These are phyloP conservation scores for Colius striatus DNA, from an alignment of 2,113 vertebrate genomes.

Conservation along the genomic window DNA sequence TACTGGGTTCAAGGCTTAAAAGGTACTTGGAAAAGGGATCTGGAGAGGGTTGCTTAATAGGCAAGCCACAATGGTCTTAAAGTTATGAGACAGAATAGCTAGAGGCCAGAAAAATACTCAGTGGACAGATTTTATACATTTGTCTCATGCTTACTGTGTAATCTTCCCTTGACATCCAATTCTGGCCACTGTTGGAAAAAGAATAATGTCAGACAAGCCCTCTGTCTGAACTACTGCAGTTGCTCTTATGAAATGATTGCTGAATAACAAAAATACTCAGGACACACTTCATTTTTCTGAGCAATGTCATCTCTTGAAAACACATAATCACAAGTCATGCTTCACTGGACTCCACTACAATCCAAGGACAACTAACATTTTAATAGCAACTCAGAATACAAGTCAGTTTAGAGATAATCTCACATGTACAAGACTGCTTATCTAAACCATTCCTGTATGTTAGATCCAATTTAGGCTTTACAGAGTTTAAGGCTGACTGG, in stretches of 20 bases:
- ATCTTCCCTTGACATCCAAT: neutral
- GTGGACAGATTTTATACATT: neutral
- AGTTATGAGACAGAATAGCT: neutral
- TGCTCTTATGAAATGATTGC: neutral
- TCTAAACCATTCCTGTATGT: constrained; percentile 4
- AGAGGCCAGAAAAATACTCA: neutral
- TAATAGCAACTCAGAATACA: constrained; percentile 21
- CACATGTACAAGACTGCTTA: constrained; percentile 32
- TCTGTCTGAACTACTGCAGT: neutral
- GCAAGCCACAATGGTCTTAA: neutral
- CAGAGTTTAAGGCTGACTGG: constrained; percentile 20
- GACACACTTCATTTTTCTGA: neutral
- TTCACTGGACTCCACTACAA: neutral
- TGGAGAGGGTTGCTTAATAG: neutral
- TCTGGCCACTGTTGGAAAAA: neutral
- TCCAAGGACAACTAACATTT: neutral
- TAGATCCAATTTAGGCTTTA: constrained; percentile 45
- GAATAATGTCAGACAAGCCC: neutral
- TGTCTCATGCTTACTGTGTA: neutral
- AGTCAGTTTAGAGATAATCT: constrained; percentile 13
- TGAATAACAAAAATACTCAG: neutral
- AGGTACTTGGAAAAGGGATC: neutral
- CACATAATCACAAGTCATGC: neutral
- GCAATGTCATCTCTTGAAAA: neutral
- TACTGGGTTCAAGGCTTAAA: neutral